phyloP scores from a whole-genome alignment of 2,113 vertebrate species.

The Carassius carassius region DNA sequence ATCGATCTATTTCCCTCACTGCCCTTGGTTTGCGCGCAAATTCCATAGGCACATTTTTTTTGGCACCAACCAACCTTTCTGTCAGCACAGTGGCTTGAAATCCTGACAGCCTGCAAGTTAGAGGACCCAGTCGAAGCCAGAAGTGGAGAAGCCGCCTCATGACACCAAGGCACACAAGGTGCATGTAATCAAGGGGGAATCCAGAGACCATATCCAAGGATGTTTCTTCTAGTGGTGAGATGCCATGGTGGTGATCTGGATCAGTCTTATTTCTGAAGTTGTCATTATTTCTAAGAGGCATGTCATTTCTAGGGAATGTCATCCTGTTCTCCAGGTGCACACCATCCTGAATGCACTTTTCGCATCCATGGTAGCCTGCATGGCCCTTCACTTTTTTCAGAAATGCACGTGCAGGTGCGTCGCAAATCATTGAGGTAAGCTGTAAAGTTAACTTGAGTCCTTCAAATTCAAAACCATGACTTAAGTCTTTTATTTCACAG shows the following conservation, averaged over 20 bases:
- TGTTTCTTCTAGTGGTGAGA: not conserved
- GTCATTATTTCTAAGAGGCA: not conserved
- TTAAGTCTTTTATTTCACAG: not conserved
- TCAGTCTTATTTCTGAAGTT: not conserved
- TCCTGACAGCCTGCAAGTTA: too few relatives aligned
- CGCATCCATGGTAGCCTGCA: not conserved
- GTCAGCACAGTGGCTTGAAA: not conserved
- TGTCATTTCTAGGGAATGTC: slow-evolving; percentile 3
- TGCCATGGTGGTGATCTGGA: slow-evolving; percentile 1
- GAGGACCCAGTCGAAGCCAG: not conserved
- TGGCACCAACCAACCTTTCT: not conserved
- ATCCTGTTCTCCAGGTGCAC: not conserved
- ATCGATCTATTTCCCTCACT: not conserved
- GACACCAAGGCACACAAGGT: not conserved
- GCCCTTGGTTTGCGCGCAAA: not conserved
- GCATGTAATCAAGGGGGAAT: slow-evolving; percentile 14
- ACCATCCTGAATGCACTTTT: slow-evolving; percentile 4
- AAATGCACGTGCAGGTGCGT: slow-evolving; percentile 4
- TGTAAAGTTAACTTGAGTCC: not conserved
- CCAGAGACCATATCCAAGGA: slow-evolving; percentile 14
- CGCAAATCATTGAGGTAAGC: not conserved
- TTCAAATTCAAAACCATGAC: not conserved
- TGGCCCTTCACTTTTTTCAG: not conserved
- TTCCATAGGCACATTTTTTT: not conserved
- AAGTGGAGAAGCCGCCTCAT: not conserved